These are phyloP conservation scores for Gortyna flavago DNA, from an alignment of 2,888 invertebrate species.

Conservation along the genomic window DNA sequence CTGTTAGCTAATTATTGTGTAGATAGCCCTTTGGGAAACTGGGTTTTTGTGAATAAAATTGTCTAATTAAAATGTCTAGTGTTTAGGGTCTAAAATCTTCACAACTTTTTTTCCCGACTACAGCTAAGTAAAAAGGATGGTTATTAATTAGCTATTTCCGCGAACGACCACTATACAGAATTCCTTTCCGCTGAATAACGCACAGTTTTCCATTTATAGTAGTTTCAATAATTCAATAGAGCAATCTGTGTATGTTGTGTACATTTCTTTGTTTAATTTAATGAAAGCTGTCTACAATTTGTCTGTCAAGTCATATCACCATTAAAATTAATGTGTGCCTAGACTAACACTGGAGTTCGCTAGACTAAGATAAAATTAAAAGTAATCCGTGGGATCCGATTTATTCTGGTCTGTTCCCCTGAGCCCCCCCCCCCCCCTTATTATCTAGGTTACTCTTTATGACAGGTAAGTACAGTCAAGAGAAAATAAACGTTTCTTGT, in stretches of 20 bases:
- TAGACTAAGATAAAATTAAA: not conserved
- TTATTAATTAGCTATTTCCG: not conserved
- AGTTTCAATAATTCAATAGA: slow-evolving; percentile 36
- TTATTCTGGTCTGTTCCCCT: too few relatives aligned
- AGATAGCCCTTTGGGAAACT: not conserved
- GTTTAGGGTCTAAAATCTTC: not conserved
- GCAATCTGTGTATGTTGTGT: not conserved
- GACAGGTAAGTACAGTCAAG: too few relatives aligned
- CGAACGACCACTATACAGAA: slow-evolving; percentile 7
- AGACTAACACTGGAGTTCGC: not conserved
- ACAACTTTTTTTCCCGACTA: not conserved
- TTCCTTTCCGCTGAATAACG: slow-evolving; percentile 46
- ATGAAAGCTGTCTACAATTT: not conserved
- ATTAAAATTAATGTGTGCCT: not conserved
- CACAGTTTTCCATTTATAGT: slow-evolving; percentile 40
- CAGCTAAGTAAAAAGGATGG: not conserved
- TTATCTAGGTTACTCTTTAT: too few relatives aligned
- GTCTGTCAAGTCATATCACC: not conserved
- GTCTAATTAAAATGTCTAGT: too few relatives aligned
- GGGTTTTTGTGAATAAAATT: not conserved
- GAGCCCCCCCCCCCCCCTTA: too few relatives aligned
- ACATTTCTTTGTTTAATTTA: not conserved
- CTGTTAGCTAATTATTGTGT: not conserved
- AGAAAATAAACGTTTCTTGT: too few relatives aligned
- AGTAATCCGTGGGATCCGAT: too few relatives aligned